Evolutionary conservation across 2,888 invertebrate genomes (phyloP).

Genomic region (Osmoderma eremita): DNA sequence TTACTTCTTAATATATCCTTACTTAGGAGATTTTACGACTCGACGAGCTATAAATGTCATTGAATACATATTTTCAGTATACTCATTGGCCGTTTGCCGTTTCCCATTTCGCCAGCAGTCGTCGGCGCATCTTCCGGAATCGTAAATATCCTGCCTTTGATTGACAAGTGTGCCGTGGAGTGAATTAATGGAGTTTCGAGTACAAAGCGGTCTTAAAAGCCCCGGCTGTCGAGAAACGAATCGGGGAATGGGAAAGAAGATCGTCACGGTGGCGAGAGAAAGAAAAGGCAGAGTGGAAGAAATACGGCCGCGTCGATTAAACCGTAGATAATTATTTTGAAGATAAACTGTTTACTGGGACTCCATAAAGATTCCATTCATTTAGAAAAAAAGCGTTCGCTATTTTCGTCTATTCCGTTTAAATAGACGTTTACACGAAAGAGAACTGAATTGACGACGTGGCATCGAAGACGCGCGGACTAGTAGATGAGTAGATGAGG

Average conservation of each 20-base stretch:
- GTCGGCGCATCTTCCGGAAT: slow-evolving; percentile 22
- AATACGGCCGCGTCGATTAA: slow-evolving; percentile 33
- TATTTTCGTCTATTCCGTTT: slow-evolving; percentile 7
- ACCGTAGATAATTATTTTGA: slow-evolving; percentile 38
- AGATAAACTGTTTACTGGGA: slow-evolving; percentile 37
- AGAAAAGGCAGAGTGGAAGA: slow-evolving; percentile 2
- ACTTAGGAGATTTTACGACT: slow-evolving; percentile 13
- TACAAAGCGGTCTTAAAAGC: slow-evolving; percentile 31
- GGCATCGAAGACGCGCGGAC: too few species aligned
- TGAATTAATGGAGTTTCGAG: slow-evolving; percentile 39
- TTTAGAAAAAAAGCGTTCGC: slow-evolving; percentile 12
- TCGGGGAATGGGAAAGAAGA: too few species aligned
- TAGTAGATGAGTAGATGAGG: background rate
- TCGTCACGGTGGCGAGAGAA: slow-evolving; percentile 1
- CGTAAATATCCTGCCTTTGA: slow-evolving; percentile 41
- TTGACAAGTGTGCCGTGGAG: slow-evolving; percentile 34
- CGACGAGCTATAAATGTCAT: slow-evolving; percentile 24
- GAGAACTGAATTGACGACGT: background rate
- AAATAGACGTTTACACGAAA: background rate
- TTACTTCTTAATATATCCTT: slow-evolving; percentile 6
- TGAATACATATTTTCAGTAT: slow-evolving; percentile 17
- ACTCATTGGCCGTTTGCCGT: slow-evolving; percentile 20
- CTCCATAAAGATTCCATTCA: slow-evolving; percentile 41
- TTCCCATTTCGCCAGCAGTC: slow-evolving; percentile 31
- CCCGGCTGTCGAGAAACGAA: too few species aligned